Evolutionary conservation across 2,888 invertebrate species (phyloP).

Genomic region (Elysia crispata): DNA sequence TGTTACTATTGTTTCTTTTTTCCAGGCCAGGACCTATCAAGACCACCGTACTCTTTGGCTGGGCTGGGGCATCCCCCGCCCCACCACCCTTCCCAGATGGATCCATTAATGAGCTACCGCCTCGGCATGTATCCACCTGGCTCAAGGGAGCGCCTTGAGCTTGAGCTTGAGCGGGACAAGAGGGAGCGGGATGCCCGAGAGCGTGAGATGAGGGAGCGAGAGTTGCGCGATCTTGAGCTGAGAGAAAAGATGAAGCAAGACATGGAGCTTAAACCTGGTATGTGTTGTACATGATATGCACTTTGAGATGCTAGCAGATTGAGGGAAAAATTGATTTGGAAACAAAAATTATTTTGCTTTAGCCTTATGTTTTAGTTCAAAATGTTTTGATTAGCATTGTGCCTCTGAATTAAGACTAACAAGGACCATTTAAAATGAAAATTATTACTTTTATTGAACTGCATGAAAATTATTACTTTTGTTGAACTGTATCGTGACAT

Average conservation of each 20-base stretch:
- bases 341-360: no score
- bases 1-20: neutral
- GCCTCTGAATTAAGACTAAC: no score
- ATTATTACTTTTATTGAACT: no score
- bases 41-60: conserved; percentile 62
- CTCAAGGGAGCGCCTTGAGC: conserved; percentile 81
- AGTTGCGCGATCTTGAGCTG: conserved; percentile 83
- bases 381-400: no score
- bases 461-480: no score
- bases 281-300: no score
- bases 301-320: no score
- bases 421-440: no score
- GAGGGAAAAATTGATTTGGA: no score
- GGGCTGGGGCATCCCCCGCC: conserved; percentile 72
- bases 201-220: conserved; percentile 78
- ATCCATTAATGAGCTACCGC: conserved; percentile 89
- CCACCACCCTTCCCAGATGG: conserved; percentile 83
- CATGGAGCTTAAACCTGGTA: conserved; percentile 82
- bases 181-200: conserved; percentile 78
- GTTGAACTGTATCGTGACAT: no score
- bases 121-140: conserved; percentile 85
- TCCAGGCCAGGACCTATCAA: conserved; percentile 61
- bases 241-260: conserved; percentile 92
- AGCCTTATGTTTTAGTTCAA: no score
- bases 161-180: conserved; percentile 86